Evolutionary conservation across 64 coral and sea anemone species (phyloP).

Genomic region (Trachythela sp.): DNA sequence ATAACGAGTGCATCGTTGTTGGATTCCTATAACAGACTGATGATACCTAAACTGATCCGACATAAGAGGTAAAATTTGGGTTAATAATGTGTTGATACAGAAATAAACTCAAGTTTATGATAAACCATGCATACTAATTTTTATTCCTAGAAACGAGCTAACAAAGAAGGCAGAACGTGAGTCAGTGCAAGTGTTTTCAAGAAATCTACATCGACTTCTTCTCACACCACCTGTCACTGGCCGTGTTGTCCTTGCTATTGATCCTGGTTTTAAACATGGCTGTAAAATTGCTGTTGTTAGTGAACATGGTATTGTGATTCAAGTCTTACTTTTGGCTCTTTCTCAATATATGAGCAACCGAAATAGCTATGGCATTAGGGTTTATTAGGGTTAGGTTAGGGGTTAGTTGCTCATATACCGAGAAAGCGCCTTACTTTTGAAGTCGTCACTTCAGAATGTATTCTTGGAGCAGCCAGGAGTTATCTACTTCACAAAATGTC

Average conservation of each 20-base stretch:
- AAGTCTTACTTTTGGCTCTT: no score
- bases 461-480: no score
- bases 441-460: no score
- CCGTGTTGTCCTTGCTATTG: constrained; percentile 59
- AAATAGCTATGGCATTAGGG: no score
- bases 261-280: constrained; percentile 86
- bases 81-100: no score
- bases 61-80: constrained; percentile 64
- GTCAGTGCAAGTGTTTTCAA: constrained; percentile 59
- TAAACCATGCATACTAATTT: not conserved
- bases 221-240: constrained; percentile 69
- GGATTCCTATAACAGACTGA: constrained; percentile 77
- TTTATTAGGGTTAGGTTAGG: no score
- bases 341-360: no score
- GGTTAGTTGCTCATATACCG: no score
- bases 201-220: constrained; percentile 73
- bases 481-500: no score
- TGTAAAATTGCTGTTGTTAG: constrained; percentile 79
- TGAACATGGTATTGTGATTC: constrained; percentile 37
- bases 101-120: not conserved
- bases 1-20: not conserved
- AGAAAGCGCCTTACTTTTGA: no score
- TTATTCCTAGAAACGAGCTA: not conserved
- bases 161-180: constrained; percentile 70
- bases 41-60: constrained; percentile 58